Conservation (phyloP, 23 tunicate genomes). For the Corella eumyota region DNA sequence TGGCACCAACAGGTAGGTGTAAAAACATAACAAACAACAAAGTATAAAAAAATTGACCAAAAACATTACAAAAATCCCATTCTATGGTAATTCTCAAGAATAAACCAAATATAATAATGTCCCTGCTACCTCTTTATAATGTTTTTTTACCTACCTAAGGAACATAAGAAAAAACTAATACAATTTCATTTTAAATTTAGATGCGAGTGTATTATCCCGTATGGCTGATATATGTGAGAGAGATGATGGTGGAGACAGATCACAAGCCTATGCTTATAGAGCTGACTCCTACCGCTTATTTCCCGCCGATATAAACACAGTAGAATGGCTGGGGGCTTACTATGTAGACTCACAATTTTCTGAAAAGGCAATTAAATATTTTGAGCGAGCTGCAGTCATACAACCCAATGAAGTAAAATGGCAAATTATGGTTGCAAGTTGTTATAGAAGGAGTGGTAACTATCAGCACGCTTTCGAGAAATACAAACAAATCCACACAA, state of each 20-base stretch:
- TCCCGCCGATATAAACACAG: conserved; percentile 91
- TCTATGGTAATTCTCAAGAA: too few relatives aligned
- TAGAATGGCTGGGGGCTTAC: conserved; percentile 94
- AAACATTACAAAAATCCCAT: too few relatives aligned
- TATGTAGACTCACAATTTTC: conserved; percentile 88
- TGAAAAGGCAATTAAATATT: conserved; percentile 91
- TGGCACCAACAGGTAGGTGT: conserved; percentile 63
- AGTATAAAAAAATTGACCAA: neutral
- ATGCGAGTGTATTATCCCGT: conserved; percentile 74
- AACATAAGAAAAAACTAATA: too few relatives aligned
- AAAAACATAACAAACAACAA: neutral
- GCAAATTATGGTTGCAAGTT: conserved; percentile 96
- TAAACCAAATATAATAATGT: too few relatives aligned
- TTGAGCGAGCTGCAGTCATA: conserved; percentile 88
- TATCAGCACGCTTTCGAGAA: conserved; percentile 84
- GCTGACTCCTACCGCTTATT: conserved; percentile 80
- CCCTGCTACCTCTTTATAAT: too few relatives aligned
- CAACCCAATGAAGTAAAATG: conserved; percentile 95
- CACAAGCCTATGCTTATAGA: conserved; percentile 92
- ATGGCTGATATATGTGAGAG: conserved; percentile 82
- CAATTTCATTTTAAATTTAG: too few relatives aligned
- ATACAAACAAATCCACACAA: conserved; percentile 86
- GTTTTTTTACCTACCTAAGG: too few relatives aligned
- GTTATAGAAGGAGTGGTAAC: conserved; percentile 91
- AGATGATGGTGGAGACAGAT: conserved; percentile 75